Conservation (phyloP, 2,797 vertebrate genomes). For the Rhinatrema bivittatum region DNA sequence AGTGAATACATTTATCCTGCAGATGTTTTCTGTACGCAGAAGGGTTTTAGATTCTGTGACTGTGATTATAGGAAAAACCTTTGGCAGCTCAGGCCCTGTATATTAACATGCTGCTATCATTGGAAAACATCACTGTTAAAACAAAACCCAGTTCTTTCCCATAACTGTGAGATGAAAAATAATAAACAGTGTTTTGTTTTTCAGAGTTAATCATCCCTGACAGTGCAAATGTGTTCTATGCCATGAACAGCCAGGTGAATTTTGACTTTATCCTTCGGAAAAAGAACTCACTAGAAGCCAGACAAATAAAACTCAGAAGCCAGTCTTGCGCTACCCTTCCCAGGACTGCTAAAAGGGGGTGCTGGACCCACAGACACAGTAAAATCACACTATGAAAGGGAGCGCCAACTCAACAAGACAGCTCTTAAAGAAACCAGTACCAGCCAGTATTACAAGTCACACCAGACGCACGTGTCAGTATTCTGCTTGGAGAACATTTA, state of each 20-base stretch:
- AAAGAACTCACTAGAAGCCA: conserved; percentile 44
- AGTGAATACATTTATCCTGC: too few species aligned
- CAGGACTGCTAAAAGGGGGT: conserved; percentile 60
- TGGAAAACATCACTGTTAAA: too few species aligned
- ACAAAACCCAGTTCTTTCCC: too few species aligned
- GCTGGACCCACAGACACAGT: conserved; percentile 70
- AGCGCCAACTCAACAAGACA: neutral
- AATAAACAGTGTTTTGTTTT: neutral
- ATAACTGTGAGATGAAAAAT: too few species aligned
- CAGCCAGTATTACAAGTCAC: neutral
- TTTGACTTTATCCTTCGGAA: conserved; percentile 84
- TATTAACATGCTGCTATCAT: too few species aligned
- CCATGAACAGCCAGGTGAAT: conserved; percentile 88
- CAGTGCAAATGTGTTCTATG: conserved; percentile 87
- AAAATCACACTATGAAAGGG: conserved; percentile 72
- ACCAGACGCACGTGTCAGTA: neutral
- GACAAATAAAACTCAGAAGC: conserved; percentile 64
- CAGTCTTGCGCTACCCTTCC: conserved; percentile 69
- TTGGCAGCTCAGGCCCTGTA: too few species aligned
- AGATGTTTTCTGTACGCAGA: too few species aligned
- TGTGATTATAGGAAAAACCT: too few species aligned
- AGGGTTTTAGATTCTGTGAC: too few species aligned
- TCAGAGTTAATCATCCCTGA: conserved; percentile 84
- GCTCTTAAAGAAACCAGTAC: neutral
- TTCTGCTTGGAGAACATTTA: conserved; percentile 1